Evolutionary conservation across 2,797 vertebrate species (phyloP), one percentile per base, ranked within the genome.

Genomic region (Poecilia wingei): DNA sequence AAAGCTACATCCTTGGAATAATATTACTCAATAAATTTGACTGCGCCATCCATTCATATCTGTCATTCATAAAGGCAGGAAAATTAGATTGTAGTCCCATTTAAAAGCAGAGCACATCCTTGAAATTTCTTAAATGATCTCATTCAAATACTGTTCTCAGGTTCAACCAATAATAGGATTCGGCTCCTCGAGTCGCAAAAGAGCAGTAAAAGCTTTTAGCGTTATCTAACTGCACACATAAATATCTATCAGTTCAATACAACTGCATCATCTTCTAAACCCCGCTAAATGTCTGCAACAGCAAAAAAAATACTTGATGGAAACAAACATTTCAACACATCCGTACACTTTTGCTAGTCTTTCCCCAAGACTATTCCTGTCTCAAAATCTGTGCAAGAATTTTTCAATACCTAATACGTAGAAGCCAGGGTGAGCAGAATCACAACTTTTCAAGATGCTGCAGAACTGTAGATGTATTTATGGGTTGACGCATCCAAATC

Each of bases 161-260:
- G 80, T 79, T 79, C 79, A 82, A 76, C 73, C 76, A 71, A 80
- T 85, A 88, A 92, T 89, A 82, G 82, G 86, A 92, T 91, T 86
- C 78, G 55, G 49, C 76, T 88, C 74, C 72, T 22, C 77, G 78
- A 75, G n/a, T 88, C 83, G 80, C 61, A 72, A 82, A 83, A 90
- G 79, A 85, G 76, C 76, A 80, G 83, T 79, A 39, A 72, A 78
- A 86, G 84, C 82, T 91, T 91, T 92, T 84, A 83, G 85, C 43
- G 28, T 84, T 91, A 91, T 92, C 85, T 83, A 76, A 79, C 84
- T 83, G 81, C 45, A 78, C 77, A 86, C 92, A 88, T 91, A 93
- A 92, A 92, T 91, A 92, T 91, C 86, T 85, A 86, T 87, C 85
- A 91, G 88, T 91, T 93, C 90, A 94, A 94, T 79, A 72, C 81